Evolutionary conservation across 1,140 invertebrate species (phyloP), one percentile per base, ranked within the genome.

Genomic region (Cydia splendana): DNA sequence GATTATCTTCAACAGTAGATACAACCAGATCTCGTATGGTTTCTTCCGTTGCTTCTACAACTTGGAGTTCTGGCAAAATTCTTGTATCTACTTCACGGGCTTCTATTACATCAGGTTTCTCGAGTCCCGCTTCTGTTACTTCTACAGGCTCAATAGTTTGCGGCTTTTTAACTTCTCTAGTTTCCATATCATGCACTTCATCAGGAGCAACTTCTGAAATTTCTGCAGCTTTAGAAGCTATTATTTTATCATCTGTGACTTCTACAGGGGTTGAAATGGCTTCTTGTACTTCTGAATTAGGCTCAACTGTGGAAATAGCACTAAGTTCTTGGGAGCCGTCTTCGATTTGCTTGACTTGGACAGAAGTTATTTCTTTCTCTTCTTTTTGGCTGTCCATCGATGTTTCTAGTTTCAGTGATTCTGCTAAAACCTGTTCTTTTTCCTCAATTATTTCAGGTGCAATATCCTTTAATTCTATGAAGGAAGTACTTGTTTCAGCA

Each of bases 141-240:
- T 69, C 65, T 34, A 15, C 0, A n/a, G 30, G 28, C 30, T 34
- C 30, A 18, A 57, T 18, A 57, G 53, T 65, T 24, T 30, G 12
- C 2, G 30, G 12, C 65, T 38, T 13, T 69, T 34, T 2, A 34
- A n/a, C 13, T 30, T 34, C 30, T 34, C 28, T 69, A 15, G 30
- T 15, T n/a, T 34, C 15, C 28, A 34, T 34, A 34, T 34, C 65
- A n/a, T 24, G 57, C 12, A 62, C 57, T 62, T 62, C 45, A 69
- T 71, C 76, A 28, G 34, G 51, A 73, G 15, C 13, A 13, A 74
- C 51, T 74, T 20, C 65, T 51, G 51, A 24, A 15, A 30, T 73
- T 57, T 73, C 76, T 12, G 6, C 10, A 30, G 4, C 48, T 30
- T 76, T 13, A 76, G 67, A 77, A 45, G 48, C 28, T 34, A 69